Percentiles rank a stretch among this genome's conserved stretches.
Evolutionary conservation across 2,113 vertebrate genomes (phyloP).

Genomic region (Bolborhynchus lineola): DNA sequence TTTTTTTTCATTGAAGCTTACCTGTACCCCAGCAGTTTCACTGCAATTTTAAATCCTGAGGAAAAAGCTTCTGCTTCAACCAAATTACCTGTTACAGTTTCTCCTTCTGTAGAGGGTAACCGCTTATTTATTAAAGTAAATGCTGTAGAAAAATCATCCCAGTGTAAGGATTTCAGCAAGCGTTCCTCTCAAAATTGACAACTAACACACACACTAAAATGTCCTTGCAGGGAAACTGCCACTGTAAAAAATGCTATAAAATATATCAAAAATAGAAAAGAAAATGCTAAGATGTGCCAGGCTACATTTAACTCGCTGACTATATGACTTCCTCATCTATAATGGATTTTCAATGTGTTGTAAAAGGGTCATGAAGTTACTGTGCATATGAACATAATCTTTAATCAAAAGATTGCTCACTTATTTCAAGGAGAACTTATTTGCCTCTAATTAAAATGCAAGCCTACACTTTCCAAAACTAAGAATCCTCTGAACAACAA

Average conservation of each 20-base stretch:
- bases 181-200: background rate
- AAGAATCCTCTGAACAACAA: background rate
- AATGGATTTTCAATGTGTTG: background rate
- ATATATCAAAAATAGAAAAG: background rate
- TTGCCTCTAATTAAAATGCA: background rate
- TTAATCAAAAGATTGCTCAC: background rate
- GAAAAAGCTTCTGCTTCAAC: background rate
- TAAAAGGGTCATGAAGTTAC: background rate
- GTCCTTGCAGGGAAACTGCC: background rate
- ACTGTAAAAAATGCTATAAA: background rate
- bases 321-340: background rate
- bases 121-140: background rate
- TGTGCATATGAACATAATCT: background rate
- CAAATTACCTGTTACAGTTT: background rate
- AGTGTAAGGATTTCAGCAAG: background rate
- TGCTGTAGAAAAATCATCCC: background rate
- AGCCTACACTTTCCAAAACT: background rate
- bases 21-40: background rate
- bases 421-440: background rate
- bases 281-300: background rate
- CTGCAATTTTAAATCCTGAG: background rate
- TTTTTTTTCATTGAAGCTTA: background rate
- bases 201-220: background rate
- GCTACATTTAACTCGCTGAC: background rate
- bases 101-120: background rate